These are phyloP conservation scores for Sus scrofa DNA, from an alignment of 2,113 vertebrate species.

Conservation along the genomic window T2T-Sscrofa CM000818.6:70394501-70395000, in stretches of 20 bases:
- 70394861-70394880: background rate
- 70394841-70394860: slow-evolving; percentile 36
- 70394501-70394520: background rate
- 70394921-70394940: background rate
- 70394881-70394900: slow-evolving; percentile 44
- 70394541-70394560: background rate
- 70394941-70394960: slow-evolving; percentile 46
- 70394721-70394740: background rate
- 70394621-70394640: background rate
- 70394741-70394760: background rate
- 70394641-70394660: background rate
- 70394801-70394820: background rate
- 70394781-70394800: background rate
- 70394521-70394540: background rate
- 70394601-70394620: background rate
- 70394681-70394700: background rate
- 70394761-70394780: background rate
- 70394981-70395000: background rate
- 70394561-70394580: background rate
- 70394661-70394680: background rate
- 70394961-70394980: background rate
- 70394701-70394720: background rate
- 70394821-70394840: background rate
- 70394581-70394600: background rate
- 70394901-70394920: slow-evolving; percentile 10